Percentiles rank a stretch among this genome's conserved stretches.
phyloP scores from a whole-genome alignment of 2,113 vertebrate genomes.

The Aptenodytes patagonicus region DNA sequence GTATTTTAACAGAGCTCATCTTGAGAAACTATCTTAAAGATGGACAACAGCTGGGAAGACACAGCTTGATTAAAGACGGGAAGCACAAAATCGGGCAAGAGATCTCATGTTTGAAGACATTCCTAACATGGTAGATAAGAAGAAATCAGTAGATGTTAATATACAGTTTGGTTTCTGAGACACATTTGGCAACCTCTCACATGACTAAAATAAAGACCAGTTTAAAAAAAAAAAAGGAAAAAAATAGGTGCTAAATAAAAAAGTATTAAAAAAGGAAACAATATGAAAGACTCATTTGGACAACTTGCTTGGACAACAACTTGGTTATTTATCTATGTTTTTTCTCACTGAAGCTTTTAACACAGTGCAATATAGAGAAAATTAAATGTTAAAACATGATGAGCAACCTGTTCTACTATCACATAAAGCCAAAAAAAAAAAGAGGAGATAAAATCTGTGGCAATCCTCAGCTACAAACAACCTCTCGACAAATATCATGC shows the following conservation, averaged over 20 bases:
- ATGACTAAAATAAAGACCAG: background rate
- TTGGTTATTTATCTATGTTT: background rate
- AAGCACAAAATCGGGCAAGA: conserved; percentile 37
- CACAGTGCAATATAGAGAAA: background rate
- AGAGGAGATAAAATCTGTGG: background rate
- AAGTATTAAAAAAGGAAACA: background rate
- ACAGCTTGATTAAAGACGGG: conserved; percentile 59
- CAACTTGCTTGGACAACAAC: background rate
- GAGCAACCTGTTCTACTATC: background rate
- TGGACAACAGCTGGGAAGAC: conserved; percentile 47
- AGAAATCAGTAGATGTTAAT: conserved; percentile 55
- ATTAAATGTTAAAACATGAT: background rate
- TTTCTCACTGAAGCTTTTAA: background rate
- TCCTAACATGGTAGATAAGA: conserved; percentile 49
- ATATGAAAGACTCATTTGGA: background rate
- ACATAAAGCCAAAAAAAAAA: background rate
- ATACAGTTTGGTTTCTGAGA: background rate
- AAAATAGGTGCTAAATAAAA: background rate
- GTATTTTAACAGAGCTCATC: background rate
- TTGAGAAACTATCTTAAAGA: background rate
- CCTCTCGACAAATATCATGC: background rate
- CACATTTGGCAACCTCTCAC: conserved; percentile 9
- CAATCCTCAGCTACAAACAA: background rate
- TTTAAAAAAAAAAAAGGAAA: background rate
- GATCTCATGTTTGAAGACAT: conserved; percentile 42